A percentile compares a stretch with the other conserved stretches of the same genome.
Evolutionary conservation across 2,113 vertebrate species (phyloP).

Genomic region (Lophotis ruficrista): DNA sequence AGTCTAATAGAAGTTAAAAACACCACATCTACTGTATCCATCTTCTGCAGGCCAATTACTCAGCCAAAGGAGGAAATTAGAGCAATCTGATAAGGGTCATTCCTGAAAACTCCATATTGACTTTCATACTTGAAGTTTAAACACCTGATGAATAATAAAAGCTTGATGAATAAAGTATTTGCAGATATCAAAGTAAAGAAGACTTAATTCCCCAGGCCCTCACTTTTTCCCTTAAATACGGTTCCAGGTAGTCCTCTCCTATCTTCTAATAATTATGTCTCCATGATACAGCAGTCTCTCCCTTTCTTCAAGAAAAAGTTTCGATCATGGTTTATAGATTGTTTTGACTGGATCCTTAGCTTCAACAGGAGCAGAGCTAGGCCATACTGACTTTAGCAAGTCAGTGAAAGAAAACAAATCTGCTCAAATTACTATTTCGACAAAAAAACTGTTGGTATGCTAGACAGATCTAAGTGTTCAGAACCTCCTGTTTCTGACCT

Average conservation of each 20-base stretch:
- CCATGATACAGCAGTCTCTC: background rate
- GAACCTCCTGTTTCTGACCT: background rate
- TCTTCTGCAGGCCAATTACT: background rate
- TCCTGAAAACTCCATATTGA: background rate
- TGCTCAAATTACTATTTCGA: background rate
- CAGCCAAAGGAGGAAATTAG: background rate
- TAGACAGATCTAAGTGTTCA: background rate
- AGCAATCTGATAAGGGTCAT: background rate
- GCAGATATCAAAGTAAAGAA: background rate
- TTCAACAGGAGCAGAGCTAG: background rate
- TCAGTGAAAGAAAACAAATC: background rate
- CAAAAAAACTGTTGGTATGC: background rate
- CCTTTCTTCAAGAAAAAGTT: background rate
- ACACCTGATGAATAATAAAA: background rate
- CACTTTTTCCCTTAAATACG: background rate
- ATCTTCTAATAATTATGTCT: background rate
- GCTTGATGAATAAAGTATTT: background rate
- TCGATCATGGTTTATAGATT: background rate
- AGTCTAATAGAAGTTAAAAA: background rate
- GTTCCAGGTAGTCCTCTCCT: background rate
- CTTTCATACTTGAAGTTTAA: background rate
- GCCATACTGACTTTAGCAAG: background rate
- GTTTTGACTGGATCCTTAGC: background rate
- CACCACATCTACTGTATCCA: background rate
- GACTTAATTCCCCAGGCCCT: background rate